Conservation (phyloP, 1,140 invertebrate genomes). For the Zaprionus nigranus region DNA sequence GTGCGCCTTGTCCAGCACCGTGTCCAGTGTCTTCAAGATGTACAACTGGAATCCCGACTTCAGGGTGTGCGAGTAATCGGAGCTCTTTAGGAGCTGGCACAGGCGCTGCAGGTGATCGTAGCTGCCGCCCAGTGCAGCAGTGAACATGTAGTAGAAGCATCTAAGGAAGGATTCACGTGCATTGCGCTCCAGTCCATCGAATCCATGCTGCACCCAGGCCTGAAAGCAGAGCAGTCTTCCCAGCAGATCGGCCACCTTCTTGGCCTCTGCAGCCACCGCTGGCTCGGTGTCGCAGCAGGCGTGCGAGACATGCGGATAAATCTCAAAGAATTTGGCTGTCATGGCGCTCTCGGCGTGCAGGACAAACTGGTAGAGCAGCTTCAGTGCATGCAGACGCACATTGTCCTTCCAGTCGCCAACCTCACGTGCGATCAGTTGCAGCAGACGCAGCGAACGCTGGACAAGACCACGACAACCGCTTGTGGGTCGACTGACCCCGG, state of each 20-base stretch:
- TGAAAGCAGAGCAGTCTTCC: constrained; percentile 68
- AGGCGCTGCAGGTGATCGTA: constrained; percentile 79
- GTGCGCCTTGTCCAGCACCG: constrained; percentile 57
- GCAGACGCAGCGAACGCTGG: constrained; percentile 88
- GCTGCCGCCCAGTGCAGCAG: constrained; percentile 87
- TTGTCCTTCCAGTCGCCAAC: constrained; percentile 90
- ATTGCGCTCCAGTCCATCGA: constrained; percentile 69
- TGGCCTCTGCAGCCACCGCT: constrained; percentile 57
- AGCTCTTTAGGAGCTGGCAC: constrained; percentile 68
- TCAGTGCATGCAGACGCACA: constrained; percentile 89
- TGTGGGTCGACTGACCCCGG: constrained; percentile 88
- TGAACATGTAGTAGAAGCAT: constrained; percentile 86
- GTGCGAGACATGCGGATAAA: constrained; percentile 84
- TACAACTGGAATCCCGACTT: constrained; percentile 60
- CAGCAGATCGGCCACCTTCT: constrained; percentile 75
- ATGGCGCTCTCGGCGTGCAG: constrained; percentile 89
- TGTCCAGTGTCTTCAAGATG: constrained; percentile 62
- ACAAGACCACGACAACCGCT: constrained; percentile 91
- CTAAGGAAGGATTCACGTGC: constrained; percentile 69
- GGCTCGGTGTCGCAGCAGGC: constrained; percentile 81
- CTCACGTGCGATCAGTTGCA: constrained; percentile 88
- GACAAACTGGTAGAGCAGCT: constrained; percentile 89
- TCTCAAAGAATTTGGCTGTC: constrained; percentile 87
- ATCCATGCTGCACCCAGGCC: constrained; percentile 74
- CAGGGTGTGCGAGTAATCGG: constrained; percentile 83